Base-by-base conservation (phyloP, 2,113 vertebrate species). In the Hydropotes inermis region DNA sequence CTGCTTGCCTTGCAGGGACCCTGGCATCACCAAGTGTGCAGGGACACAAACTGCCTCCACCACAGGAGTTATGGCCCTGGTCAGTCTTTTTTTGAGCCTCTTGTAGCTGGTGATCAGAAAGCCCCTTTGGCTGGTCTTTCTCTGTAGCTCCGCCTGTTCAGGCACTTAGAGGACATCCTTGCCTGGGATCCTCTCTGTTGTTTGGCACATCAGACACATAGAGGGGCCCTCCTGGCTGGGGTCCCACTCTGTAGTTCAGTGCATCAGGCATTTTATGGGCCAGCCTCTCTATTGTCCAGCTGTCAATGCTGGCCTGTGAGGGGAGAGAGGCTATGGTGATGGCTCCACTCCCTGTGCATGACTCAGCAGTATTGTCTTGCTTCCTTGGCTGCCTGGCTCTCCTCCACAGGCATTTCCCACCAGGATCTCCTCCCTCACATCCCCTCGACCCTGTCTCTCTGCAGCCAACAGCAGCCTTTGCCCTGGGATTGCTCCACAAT, bases 201-300 rank as follows among this genome's bases (percentile, higher is more conserved):
- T 70, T 23, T 11, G 1, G 10, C 5, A 0, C 0, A 0, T 70
- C n/a, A 70, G n/a, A 21, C n/a, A 70, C 67, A 39, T 12, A 70
- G 67, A 6, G n/a, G n/a, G 10, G 0, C 1, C 10, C 10, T n/a
- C 19, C 67, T 39, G 36, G 67, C n/a, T 70, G 67, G 67, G 19
- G 67, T 39, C n/a, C 67, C 23, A 39, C 67, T 70, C 19, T 13
- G n/a, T 23, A 39, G 21, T 70, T 39, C 67, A 23, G 19, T 39
- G 19, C 17, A 23, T 39, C 21, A 6, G 19, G 67, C 9, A 12
- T 70, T 23, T 23, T n/a, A 23, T 6, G 19, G 67, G 67, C 67
- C n/a, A 6, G 19, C 12, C n/a, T 36, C 64, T 23, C 67, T 70
- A 23, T 12, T 70, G 19, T 39, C n/a, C 19, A 70, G 67, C n/a